These are phyloP conservation scores for Agapostemon virescens DNA, from an alignment of 2,888 invertebrate species.

Conservation along the genomic window DNA sequence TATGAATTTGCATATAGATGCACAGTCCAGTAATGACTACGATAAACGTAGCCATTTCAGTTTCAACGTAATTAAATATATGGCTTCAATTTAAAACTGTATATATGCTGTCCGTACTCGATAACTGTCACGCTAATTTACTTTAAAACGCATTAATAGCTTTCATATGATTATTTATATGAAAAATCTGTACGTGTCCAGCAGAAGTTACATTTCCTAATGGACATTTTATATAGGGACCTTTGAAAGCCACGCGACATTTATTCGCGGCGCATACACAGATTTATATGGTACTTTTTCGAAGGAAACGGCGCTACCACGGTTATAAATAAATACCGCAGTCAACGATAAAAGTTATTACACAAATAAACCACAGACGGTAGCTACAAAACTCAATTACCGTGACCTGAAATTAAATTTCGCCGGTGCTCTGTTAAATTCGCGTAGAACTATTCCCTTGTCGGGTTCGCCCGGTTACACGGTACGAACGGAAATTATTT, in stretches of 20 bases:
- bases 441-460: conserved; percentile 1
- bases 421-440: conserved; percentile 22
- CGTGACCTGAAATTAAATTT: conserved; percentile 42
- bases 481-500: conserved; percentile 3
- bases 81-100: background rate
- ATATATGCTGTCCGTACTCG: background rate
- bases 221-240: background rate
- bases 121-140: too few species aligned
- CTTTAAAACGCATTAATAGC: background rate
- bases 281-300: background rate
- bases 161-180: background rate
- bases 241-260: background rate
- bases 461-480: background rate
- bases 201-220: background rate
- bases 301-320: background rate
- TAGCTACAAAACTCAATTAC: conserved; percentile 39
- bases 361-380: conserved; percentile 5
- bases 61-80: background rate
- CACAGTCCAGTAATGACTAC: background rate
- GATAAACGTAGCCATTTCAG: background rate
- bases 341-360: conserved; percentile 23
- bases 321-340: conserved; percentile 26
- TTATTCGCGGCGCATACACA: background rate
- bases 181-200: background rate
- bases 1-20: background rate